A percentile compares a stretch with the other conserved stretches of the same genome.
phyloP scores from a whole-genome alignment of 2,797 vertebrate species.

The Champsocephalus esox region DNA sequence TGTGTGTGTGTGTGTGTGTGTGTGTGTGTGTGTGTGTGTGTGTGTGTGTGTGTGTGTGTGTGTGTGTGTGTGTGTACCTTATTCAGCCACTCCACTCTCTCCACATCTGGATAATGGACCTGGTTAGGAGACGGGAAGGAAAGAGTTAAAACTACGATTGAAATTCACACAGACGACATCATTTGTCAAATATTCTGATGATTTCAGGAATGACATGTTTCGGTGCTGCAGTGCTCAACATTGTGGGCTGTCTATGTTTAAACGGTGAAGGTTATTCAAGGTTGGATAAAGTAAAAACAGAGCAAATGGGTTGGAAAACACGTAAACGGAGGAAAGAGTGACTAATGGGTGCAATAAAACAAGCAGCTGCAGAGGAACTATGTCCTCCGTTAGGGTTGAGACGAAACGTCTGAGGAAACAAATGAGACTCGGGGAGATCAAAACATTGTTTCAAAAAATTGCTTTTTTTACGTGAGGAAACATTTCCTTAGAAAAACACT shows the following conservation, averaged over 20 bases:
- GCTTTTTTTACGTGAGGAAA: constrained; percentile 11
- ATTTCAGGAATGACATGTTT: not conserved
- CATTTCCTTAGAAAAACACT: constrained; percentile 27
- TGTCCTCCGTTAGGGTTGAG: not conserved
- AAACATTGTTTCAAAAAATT: not conserved
- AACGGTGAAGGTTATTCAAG: not conserved
- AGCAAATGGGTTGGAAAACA: not conserved
- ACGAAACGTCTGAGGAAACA: not conserved
- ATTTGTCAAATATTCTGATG: not conserved
- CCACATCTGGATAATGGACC: constrained; percentile 98
- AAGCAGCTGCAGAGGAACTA: not conserved
- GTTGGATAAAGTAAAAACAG: not conserved
- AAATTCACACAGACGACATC: not conserved
- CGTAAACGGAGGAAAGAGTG: constrained; percentile 24
- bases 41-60: too few species aligned
- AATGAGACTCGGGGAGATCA: not conserved
- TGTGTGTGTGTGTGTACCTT: constrained; percentile 82
- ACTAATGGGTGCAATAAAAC: constrained; percentile 35
- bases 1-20: not conserved
- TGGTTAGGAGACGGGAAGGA: constrained; percentile 59
- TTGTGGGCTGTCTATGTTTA: not conserved
- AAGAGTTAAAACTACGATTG: not conserved
- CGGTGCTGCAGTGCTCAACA: too few species aligned
- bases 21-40: not conserved
- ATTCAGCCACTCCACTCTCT: constrained; percentile 98